Evolutionary conservation across 2,113 vertebrate genomes (phyloP).

Genomic region (Paralichthys olivaceus): DNA sequence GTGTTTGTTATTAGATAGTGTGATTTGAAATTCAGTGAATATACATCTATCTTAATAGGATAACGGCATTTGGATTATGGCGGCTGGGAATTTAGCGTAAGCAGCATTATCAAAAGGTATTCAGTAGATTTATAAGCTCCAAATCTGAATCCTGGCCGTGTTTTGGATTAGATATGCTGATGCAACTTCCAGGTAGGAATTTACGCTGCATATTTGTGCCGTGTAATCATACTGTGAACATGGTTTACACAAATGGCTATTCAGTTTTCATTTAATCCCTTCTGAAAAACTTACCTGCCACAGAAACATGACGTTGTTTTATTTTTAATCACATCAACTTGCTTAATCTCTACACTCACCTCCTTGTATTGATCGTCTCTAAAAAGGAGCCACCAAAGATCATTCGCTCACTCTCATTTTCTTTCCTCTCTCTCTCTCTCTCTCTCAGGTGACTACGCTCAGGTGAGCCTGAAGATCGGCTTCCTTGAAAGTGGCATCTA

Average conservation of each 20-base stretch:
- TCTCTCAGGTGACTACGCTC: conserved; percentile 90
- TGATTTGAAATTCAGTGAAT: conserved; percentile 64
- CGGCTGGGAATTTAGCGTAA: conserved; percentile 74
- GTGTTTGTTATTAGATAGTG: conserved; percentile 53
- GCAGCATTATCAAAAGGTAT: conserved; percentile 77
- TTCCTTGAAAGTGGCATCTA: conserved; percentile 95
- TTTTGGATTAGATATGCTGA: conserved; percentile 77
- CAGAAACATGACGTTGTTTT: conserved; percentile 43
- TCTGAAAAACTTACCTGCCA: conserved; percentile 29
- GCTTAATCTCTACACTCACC: conserved; percentile 18
- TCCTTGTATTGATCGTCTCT: conserved; percentile 16
- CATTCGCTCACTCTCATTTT: conserved; percentile 13
- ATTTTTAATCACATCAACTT: conserved; percentile 26
- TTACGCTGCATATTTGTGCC: conserved; percentile 46
- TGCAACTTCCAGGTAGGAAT: conserved; percentile 75
- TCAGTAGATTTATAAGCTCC: conserved; percentile 73
- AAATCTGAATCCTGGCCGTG: conserved; percentile 75
- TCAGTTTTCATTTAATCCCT: conserved; percentile 56
- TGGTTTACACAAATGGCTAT: conserved; percentile 39
- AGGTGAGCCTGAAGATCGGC: conserved; percentile 90
- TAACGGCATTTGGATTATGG: conserved; percentile 76
- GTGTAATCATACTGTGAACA: conserved; percentile 57
- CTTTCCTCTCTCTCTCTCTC: conserved; percentile 1
- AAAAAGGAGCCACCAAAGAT: conserved; percentile 4
- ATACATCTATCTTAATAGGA: conserved; percentile 70